Base-by-base conservation (phyloP, 2,888 invertebrate genomes). In the Tachina grossa region DNA sequence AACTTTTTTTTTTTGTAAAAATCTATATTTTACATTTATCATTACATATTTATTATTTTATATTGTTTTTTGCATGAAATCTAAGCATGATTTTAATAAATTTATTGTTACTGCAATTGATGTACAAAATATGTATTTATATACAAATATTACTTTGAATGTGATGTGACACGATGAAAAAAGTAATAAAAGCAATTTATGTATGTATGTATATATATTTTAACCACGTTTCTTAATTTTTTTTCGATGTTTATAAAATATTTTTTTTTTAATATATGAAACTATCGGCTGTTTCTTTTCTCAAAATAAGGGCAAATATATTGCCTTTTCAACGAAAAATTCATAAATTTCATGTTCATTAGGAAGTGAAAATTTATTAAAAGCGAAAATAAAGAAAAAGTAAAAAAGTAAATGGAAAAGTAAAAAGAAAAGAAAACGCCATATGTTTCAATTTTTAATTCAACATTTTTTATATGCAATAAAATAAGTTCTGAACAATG, bases 111-210 rank as follows among this genome's bases (percentile, higher is more conserved):
- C 11, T 66, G 22, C 16, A 66, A 77, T 59, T 51, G 65, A 72
- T 71, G 71, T 77, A 43, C 45, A 45, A 63, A 0, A 6, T 6
- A 31, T 31, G 31, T 31, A 31, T 31, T 31, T 31, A 31, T 31
- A 31, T 31, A 31, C 1, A 13, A 49, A 57, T 43, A 13, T 59
- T 59, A 74, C 11, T 74, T 79, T 53, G 47, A 47, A 66, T 83
- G 77, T 77, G 83, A 83, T 83, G 59, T 77, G 83, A 83, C 71
- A 83, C 83, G 83, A 83, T 83, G 77, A 72, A 83, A 72, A 19
- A 71, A 68, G 16, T 49, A 76, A 53, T 16, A 61, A 43, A 61
- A 31, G 61, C 41, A 74, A 61, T 31, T 31, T 31, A 31, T 31
- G 31, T 31, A 6, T 31, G 0, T 31, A 31, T 31, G 6, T 31